These are phyloP conservation scores for Anguilla obscura DNA, from an alignment of 2,797 vertebrate species.

Conservation along the genomic window DNA sequence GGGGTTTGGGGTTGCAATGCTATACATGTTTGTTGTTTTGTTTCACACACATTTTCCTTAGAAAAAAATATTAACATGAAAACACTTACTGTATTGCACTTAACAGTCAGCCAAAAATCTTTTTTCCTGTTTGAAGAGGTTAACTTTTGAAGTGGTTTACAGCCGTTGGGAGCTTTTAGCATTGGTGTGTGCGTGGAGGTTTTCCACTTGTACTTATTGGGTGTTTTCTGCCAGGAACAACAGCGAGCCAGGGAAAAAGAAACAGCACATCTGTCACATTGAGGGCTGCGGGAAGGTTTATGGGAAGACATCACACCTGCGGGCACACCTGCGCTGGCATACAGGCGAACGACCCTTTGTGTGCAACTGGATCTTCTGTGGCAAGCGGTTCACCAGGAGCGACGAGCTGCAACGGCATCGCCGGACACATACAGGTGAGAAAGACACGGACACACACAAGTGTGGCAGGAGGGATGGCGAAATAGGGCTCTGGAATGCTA, in stretches of 20 bases:
- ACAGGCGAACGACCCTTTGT: conserved; percentile 98
- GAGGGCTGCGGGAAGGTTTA: conserved; percentile 98
- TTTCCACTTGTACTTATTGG: conserved; percentile 73
- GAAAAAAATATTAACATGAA: background rate
- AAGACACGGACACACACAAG: background rate
- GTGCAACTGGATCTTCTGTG: conserved; percentile 99
- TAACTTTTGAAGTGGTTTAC: background rate
- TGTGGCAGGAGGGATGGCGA: background rate
- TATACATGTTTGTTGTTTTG: background rate
- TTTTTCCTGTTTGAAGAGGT: background rate
- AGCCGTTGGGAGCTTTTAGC: background rate
- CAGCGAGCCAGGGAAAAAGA: conserved; percentile 96
- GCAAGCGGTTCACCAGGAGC: conserved; percentile 95
- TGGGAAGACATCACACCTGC: conserved; percentile 96
- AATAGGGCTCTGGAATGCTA: background rate
- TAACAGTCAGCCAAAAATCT: background rate
- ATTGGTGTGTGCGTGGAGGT: conserved; percentile 56
- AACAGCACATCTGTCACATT: conserved; percentile 98
- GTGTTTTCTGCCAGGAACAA: conserved; percentile 75
- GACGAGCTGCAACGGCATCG: conserved; percentile 97
- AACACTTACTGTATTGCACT: background rate
- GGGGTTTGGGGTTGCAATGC: background rate
- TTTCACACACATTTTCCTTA: background rate
- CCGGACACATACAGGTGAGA: conserved; percentile 96
- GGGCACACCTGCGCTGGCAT: conserved; percentile 98